Conservation (phyloP, 2,797 vertebrate species). For the Cheracebus regulus region DNA sequence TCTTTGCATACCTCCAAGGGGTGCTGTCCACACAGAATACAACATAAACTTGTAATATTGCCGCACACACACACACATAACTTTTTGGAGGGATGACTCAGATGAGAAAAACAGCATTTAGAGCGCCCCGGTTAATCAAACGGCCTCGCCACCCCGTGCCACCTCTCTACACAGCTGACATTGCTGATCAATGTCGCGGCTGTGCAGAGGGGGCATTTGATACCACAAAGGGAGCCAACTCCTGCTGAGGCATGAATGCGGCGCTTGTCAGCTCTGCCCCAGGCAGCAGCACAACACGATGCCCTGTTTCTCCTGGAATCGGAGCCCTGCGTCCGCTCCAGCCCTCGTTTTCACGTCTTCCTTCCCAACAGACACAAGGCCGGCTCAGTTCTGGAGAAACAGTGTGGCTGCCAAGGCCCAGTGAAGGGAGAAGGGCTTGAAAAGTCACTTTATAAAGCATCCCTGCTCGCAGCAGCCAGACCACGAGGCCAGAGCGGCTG, state of each 20-base stretch:
- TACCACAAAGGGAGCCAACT: background rate
- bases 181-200: rapidly evolving
- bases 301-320: constrained; percentile 54
- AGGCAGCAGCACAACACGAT: background rate
- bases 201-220: background rate
- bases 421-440: constrained; percentile 51
- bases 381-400: constrained; percentile 45
- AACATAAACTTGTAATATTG: rapidly evolving
- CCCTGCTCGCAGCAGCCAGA: background rate
- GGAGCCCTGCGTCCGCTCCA: constrained; percentile 9
- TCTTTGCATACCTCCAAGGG: background rate
- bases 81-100: background rate
- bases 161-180: background rate
- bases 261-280: constrained; percentile 29
- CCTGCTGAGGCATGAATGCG: background rate
- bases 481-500: constrained; percentile 1
- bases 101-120: background rate
- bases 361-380: constrained; percentile 68
- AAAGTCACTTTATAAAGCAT: constrained; percentile 64
- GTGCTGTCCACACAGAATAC: background rate
- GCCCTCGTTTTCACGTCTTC: constrained; percentile 32
- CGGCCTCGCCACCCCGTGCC: rapidly evolving
- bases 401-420: constrained; percentile 29
- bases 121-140: background rate
- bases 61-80: background rate